Conservation (phyloP, 2,113 vertebrate genomes). For the Coregonus clupeaformis region DNA sequence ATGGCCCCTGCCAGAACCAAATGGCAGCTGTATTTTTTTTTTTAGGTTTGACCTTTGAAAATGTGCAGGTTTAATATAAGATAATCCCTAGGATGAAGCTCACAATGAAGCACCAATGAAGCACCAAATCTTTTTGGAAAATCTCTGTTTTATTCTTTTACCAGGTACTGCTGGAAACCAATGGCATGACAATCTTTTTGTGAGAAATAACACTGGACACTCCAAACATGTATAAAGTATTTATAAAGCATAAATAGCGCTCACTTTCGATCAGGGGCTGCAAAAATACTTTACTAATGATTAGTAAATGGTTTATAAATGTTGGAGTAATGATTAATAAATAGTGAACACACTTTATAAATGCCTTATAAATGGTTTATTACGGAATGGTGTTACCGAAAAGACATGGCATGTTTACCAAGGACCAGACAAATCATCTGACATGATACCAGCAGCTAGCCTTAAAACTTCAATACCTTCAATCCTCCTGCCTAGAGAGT, state of each 20-base stretch:
- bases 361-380: too few species aligned
- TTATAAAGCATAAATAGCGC: too few species aligned
- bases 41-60: not conserved
- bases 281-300: too few species aligned
- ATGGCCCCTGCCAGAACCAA: not conserved
- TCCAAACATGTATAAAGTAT: too few species aligned
- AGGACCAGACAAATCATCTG: not conserved
- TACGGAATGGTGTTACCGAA: not conserved
- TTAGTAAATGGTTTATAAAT: too few species aligned
- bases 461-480: not conserved
- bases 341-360: too few species aligned
- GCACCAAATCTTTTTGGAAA: not conserved
- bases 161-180: too few species aligned
- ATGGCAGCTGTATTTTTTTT: too few species aligned
- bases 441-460: not conserved
- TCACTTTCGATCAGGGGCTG: too few species aligned
- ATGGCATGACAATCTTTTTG: too few species aligned
- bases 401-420: not conserved
- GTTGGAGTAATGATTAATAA: too few species aligned
- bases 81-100: not conserved
- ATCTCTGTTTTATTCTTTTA: not conserved
- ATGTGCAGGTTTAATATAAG: not conserved
- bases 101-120: slow-evolving; percentile 8
- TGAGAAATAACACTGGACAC: too few species aligned
- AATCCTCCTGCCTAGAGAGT: slow-evolving; percentile 13